phyloP scores from a whole-genome alignment of 2,888 invertebrate species.

The Trachelus tabidus region DNA sequence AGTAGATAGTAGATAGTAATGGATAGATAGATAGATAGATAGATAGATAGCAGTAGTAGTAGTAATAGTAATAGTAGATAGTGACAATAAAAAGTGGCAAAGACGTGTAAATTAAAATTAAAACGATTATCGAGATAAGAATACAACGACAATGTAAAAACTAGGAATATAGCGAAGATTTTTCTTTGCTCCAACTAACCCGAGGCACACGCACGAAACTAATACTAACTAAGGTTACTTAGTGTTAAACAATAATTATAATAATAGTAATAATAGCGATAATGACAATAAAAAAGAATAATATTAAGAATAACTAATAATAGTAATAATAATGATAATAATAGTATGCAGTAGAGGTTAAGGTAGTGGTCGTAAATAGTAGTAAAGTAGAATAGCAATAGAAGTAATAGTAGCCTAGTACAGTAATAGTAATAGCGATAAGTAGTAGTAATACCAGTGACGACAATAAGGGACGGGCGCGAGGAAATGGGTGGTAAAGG shows the following conservation, averaged over 20 bases:
- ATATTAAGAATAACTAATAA: constrained; percentile 16
- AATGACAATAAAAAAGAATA: constrained; percentile 26
- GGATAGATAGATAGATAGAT: constrained; percentile 20
- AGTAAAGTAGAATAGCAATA: constrained; percentile 9
- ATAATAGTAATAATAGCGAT: constrained; percentile 17
- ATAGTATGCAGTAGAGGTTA: constrained; percentile 24
- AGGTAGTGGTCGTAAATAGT: constrained; percentile 25
- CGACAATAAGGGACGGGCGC: not conserved
- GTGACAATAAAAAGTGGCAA: constrained; percentile 20
- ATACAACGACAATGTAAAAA: constrained; percentile 31
- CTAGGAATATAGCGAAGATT: constrained; percentile 8
- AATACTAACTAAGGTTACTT: constrained; percentile 4
- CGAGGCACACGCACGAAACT: constrained; percentile 1
- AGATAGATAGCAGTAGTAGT: constrained; percentile 14
- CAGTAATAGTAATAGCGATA: constrained; percentile 15
- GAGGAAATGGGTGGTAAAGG: too few species aligned
- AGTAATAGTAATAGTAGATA: constrained; percentile 24
- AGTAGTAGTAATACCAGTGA: constrained; percentile 8
- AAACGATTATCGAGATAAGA: constrained; percentile 29
- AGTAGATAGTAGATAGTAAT: constrained; percentile 24
- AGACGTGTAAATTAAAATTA: constrained; percentile 26
- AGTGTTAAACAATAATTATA: constrained; percentile 14
- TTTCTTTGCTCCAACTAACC: not conserved
- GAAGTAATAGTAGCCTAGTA: constrained; percentile 11
- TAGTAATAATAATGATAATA: constrained; percentile 32